phyloP scores from a whole-genome alignment of 2,888 invertebrate species.

The Scrobipalpa costella region DNA sequence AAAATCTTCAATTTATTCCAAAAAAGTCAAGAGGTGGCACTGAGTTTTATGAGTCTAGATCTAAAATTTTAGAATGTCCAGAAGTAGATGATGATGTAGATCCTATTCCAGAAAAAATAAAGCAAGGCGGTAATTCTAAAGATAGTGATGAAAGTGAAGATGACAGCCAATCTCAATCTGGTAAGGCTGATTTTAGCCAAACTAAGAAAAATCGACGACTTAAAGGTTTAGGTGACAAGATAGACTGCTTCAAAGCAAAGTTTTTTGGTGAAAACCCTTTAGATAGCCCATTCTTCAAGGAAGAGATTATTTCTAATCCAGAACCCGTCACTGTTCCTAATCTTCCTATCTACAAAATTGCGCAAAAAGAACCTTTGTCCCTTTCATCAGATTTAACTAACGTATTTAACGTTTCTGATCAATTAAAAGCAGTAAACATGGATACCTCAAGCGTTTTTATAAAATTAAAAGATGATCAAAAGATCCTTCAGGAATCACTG shows the following conservation, averaged over 20 bases:
- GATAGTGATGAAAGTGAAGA: slow-evolving; percentile 57
- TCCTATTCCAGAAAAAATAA: slow-evolving; percentile 77
- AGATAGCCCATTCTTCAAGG: slow-evolving; percentile 87
- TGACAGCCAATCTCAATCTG: slow-evolving; percentile 46
- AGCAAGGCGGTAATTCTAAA: slow-evolving; percentile 57
- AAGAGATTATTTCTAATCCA: slow-evolving; percentile 76
- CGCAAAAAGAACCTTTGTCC: slow-evolving; percentile 29
- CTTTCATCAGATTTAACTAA: slow-evolving; percentile 34
- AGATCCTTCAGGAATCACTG: slow-evolving; percentile 36
- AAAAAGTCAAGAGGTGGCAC: slow-evolving; percentile 83
- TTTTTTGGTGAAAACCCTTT: slow-evolving; percentile 88
- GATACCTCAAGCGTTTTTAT: slow-evolving; percentile 43
- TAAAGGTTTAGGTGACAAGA: slow-evolving; percentile 85
- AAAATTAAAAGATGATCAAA: slow-evolving; percentile 43
- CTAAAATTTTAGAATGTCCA: slow-evolving; percentile 66
- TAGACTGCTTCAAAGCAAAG: slow-evolving; percentile 87
- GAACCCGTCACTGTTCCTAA: slow-evolving; percentile 61
- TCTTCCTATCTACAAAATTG: slow-evolving; percentile 43
- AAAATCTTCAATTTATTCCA: slow-evolving; percentile 83
- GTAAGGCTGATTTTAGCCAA: slow-evolving; percentile 49
- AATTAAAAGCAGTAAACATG: slow-evolving; percentile 35
- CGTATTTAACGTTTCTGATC: slow-evolving; percentile 31
- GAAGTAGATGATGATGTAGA: slow-evolving; percentile 79
- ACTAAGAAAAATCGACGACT: slow-evolving; percentile 75
- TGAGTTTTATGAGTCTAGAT: slow-evolving; percentile 86